phyloP scores from a whole-genome alignment of 1,140 invertebrate species.

The Ceratitis capitata region DNA sequence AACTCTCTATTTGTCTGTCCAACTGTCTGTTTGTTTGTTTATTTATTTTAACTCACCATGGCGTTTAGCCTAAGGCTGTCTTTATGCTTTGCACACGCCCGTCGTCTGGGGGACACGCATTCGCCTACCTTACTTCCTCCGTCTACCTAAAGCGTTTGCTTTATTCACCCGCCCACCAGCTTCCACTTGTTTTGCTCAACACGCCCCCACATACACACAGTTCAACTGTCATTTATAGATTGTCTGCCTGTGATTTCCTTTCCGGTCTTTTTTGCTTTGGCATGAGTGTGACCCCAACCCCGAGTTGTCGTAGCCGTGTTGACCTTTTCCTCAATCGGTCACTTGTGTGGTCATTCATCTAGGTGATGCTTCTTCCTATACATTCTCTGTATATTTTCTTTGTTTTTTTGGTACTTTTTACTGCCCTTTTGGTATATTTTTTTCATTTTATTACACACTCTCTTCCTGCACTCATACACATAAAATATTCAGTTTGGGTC shows the following conservation, averaged over 20 bases:
- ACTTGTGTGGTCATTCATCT: slow-evolving; percentile 33
- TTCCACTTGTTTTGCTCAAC: neutral
- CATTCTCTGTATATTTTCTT: neutral
- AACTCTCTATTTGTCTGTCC: neutral
- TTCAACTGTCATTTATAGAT: slow-evolving; percentile 33
- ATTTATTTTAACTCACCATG: slow-evolving; percentile 14
- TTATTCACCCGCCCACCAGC: neutral
- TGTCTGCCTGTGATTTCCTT: slow-evolving; percentile 31
- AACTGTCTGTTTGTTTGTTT: slow-evolving; percentile 15
- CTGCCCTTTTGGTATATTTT: neutral
- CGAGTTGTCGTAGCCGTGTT: neutral
- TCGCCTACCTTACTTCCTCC: neutral
- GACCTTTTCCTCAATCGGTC: slow-evolving; percentile 16
- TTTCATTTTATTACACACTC: neutral
- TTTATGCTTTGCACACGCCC: neutral
- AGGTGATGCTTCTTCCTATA: neutral
- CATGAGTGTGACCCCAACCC: neutral
- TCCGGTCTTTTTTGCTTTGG: neutral
- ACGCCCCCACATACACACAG: neutral
- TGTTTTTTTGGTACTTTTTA: neutral
- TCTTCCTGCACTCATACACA: neutral
- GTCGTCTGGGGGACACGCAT: neutral
- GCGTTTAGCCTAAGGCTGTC: neutral
- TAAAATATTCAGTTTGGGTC: neutral
- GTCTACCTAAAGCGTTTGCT: neutral